Base-by-base conservation (phyloP, 2,113 vertebrate genomes). In the Aplodontia rufa region DNA sequence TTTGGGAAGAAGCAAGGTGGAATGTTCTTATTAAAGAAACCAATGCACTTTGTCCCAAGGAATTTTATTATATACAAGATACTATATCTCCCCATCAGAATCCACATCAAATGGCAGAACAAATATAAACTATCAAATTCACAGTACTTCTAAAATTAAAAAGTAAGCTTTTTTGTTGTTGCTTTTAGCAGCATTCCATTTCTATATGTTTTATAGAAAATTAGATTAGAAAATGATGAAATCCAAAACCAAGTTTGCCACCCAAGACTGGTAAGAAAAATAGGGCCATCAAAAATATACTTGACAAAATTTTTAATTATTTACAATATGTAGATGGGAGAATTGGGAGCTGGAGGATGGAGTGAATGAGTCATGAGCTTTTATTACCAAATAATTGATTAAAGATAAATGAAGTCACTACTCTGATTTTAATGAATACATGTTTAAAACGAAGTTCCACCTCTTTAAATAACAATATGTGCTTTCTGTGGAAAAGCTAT, bases 141-240 rank as follows among this genome's bases (percentile, higher is more conserved):
- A 60, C 7, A 49, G 14, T 16, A 58, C 11, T 58, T 88, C 20
- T 92, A 30, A 40, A 83, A 92, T 42, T 95, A 83, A 75, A 92
- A 92, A 66, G 10, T 32, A 72, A 71, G 74, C 45, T 6, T 1
- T 24, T 45, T 55, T 22, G 22, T 37, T 58, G 3, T 37, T 82
- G 24, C 37, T 82, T 78, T 89, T 42, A 84, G 35, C 11, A 71
- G 3, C 72, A 32, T 55, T 90, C 26, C 14, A 75, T 22, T 79
- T 68, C 19, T 58, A 1, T 26, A 42, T 42, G 0, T 55, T 53
- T 35, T 64, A 24, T 40, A 78, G 32, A 1, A 62, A 69, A 37
- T 60, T 78, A 2, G 13, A 35, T 40, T 80, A 83, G 10, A 83
- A 62, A 6, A 49, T 82, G 26, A 9, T n/a, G 5, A 89, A 37